Evolutionary conservation across 2,888 invertebrate species (phyloP).

Genomic region (Amiota mariae): DNA sequence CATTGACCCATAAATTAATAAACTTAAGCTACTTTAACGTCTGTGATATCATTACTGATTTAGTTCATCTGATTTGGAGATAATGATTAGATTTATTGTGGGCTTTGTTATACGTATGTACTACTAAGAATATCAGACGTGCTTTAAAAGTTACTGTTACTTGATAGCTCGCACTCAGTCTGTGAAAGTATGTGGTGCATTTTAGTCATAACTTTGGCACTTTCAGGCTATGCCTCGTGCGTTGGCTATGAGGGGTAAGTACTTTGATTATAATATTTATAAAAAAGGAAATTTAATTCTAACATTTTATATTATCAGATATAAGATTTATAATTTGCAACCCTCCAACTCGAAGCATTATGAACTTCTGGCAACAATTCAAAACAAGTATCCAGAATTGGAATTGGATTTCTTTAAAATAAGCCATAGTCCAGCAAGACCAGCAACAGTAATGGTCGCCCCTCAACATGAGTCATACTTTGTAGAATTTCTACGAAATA

Average conservation of each 20-base stretch:
- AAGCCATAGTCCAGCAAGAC: constrained; percentile 46
- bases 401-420: constrained; percentile 62
- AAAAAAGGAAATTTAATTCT: background rate
- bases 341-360: constrained; percentile 47
- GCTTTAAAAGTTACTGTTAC: background rate
- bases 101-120: too few species aligned
- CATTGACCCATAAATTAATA: too few species aligned
- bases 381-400: constrained; percentile 42
- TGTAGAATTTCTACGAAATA: constrained; percentile 42
- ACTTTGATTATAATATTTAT: background rate
- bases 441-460: constrained; percentile 60
- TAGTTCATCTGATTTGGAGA: constrained; percentile 39
- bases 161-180: constrained; percentile 36
- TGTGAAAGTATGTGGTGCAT: constrained; percentile 46
- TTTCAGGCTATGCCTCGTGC: background rate
- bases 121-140: constrained; percentile 25
- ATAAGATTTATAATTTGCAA: constrained; percentile 62
- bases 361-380: constrained; percentile 49
- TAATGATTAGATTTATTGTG: constrained; percentile 49
- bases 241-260: constrained; percentile 39
- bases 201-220: constrained; percentile 41
- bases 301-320: constrained; percentile 49
- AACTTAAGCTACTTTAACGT: too few species aligned
- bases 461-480: constrained; percentile 55
- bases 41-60: too few species aligned